These are phyloP conservation scores for Cyclargus thomasi DNA, from an alignment of 1,140 invertebrate genomes.

Conservation along the genomic window DNA sequence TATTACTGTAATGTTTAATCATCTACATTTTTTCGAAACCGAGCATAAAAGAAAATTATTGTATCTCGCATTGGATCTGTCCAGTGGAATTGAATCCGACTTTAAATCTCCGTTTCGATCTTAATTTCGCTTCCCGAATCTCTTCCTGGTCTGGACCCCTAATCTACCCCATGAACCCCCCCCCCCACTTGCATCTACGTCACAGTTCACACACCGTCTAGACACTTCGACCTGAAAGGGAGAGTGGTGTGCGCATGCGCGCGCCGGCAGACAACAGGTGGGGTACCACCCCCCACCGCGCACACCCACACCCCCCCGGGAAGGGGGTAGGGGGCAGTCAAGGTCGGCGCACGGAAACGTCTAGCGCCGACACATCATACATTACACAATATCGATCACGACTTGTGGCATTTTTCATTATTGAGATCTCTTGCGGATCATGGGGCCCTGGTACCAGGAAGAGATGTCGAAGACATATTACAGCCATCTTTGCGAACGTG, in stretches of 20 bases:
- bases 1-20: too few species aligned
- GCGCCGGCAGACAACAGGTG: conserved; percentile 55
- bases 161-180: background rate
- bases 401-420: conserved; percentile 31
- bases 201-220: conserved; percentile 67
- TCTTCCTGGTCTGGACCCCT: background rate
- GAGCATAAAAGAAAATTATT: too few species aligned
- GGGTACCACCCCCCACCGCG: conserved; percentile 23
- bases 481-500: too few species aligned
- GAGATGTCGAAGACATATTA: too few species aligned
- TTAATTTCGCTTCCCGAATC: background rate
- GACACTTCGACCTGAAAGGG: conserved; percentile 52
- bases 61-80: too few species aligned
- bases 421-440: conserved; percentile 20
- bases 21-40: too few species aligned
- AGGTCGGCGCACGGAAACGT: conserved; percentile 69
- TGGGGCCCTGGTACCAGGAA: too few species aligned
- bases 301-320: too few species aligned
- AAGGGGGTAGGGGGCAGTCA: conserved; percentile 34
- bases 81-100: too few species aligned
- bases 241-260: conserved; percentile 54
- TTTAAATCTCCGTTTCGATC: too few species aligned
- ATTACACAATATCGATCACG: conserved; percentile 57
- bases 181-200: conserved; percentile 18
- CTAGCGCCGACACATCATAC: conserved; percentile 49